Conservation (phyloP, 2,113 vertebrate species). For the Argyrosomus japonicus region DNA sequence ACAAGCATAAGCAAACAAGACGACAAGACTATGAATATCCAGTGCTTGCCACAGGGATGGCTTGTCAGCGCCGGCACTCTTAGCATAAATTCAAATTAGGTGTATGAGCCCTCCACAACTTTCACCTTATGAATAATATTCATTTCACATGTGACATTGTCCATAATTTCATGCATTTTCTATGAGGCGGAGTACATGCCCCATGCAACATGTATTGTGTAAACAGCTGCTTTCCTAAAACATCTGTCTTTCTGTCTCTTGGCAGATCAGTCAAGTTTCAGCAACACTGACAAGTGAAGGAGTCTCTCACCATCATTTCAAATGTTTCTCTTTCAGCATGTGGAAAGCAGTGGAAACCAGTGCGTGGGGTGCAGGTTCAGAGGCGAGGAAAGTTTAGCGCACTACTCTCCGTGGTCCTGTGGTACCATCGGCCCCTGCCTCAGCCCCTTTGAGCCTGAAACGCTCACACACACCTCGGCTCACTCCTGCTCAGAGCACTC, state of each 20-base stretch:
- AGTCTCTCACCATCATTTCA: background rate
- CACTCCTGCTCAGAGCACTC: slow-evolving; percentile 89
- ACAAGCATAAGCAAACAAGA: slow-evolving; percentile 13
- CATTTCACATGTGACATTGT: background rate
- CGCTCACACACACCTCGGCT: slow-evolving; percentile 83
- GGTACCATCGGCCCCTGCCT: slow-evolving; percentile 91
- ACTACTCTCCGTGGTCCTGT: slow-evolving; percentile 97
- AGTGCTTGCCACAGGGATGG: background rate
- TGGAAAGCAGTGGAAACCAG: slow-evolving; percentile 87
- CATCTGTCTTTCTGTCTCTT: background rate
- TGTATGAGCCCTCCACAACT: background rate
- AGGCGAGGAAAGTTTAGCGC: slow-evolving; percentile 89
- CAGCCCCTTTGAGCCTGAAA: slow-evolving; percentile 91
- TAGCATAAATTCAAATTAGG: slow-evolving; percentile 22
- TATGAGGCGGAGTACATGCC: no score
- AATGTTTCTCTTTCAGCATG: slow-evolving; percentile 81
- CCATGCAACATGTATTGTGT: background rate
- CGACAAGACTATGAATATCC: background rate
- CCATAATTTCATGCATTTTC: no score
- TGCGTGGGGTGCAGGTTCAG: slow-evolving; percentile 89
- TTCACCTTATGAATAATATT: background rate
- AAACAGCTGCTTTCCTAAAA: background rate
- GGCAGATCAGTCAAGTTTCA: background rate
- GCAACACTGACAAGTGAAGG: background rate
- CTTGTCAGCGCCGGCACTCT: slow-evolving; percentile 1